Percentiles rank a stretch among this genome's conserved stretches.
Evolutionary conservation across 2,113 vertebrate genomes (phyloP).

Genomic region (Platichthys stellatus): DNA sequence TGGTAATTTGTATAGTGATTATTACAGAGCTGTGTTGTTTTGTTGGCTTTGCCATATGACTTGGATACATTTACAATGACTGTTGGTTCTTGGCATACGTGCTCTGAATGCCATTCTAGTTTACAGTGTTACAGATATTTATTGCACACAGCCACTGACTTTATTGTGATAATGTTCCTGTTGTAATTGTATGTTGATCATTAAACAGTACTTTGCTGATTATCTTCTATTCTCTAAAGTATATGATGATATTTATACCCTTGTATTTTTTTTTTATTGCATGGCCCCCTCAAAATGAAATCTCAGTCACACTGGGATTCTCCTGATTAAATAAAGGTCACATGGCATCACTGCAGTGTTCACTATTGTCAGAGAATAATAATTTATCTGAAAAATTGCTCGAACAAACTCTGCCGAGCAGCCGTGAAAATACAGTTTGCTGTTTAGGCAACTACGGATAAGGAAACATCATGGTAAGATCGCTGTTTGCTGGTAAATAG

Average conservation of each 20-base stretch:
- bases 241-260: not conserved
- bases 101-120: not conserved
- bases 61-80: too few species aligned
- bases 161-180: not conserved
- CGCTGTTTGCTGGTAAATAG: conserved; percentile 56
- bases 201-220: not conserved
- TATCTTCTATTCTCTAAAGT: not conserved
- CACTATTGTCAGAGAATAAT: conserved; percentile 9
- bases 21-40: not conserved
- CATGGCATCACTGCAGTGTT: conserved; percentile 14
- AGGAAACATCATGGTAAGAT: conserved; percentile 38
- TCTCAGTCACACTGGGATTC: not conserved
- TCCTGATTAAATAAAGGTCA: conserved; percentile 5
- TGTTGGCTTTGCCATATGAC: not conserved
- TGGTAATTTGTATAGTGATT: too few species aligned
- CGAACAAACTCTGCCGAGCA: conserved; percentile 1
- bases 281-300: not conserved
- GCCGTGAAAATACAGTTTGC: conserved; percentile 7
- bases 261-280: not conserved
- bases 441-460: conserved; percentile 10
- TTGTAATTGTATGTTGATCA: not conserved
- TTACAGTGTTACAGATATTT: too few species aligned
- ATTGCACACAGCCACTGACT: not conserved
- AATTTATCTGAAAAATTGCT: conserved; percentile 3
- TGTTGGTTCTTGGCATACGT: not conserved